Conservation (phyloP, 2,888 invertebrate species). For the Hydrotaea diabolus region DNA sequence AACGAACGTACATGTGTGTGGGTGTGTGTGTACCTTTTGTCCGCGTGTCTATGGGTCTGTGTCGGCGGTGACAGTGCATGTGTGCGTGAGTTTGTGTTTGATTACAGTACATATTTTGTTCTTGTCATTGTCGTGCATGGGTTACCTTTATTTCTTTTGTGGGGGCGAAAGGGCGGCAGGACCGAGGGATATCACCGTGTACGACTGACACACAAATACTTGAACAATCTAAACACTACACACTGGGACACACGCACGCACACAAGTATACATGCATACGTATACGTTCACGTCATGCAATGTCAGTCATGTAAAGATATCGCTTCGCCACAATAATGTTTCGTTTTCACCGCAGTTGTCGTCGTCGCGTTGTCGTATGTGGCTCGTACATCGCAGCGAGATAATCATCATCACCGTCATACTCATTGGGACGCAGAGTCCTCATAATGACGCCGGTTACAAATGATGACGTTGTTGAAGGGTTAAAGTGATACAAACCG, state of each 20-base stretch:
- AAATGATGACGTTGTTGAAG: conserved; percentile 43
- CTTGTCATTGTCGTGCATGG: conserved; percentile 52
- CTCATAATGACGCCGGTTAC: conserved; percentile 11
- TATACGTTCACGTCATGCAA: conserved; percentile 62
- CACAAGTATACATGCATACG: conserved; percentile 36
- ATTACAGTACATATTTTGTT: conserved; percentile 46
- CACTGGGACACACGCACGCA: neutral
- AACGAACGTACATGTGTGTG: conserved; percentile 40
- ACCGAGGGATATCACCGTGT: conserved; percentile 55
- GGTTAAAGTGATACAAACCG: conserved; percentile 31
- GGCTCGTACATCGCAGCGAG: neutral
- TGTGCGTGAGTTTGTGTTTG: neutral
- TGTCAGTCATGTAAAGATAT: conserved; percentile 54
- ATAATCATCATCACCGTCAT: conserved; percentile 41
- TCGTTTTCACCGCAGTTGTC: conserved; percentile 66
- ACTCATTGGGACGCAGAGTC: neutral
- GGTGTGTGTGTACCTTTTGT: neutral
- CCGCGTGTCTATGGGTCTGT: conserved; percentile 28
- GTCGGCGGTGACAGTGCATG: conserved; percentile 30
- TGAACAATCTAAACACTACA: conserved; percentile 39
- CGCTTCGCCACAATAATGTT: conserved; percentile 17
- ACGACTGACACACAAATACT: conserved; percentile 71
- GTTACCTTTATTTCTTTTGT: conserved; percentile 42
- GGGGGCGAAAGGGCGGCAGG: neutral
- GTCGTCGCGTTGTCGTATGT: conserved; percentile 45